These are phyloP conservation scores for Caenorhabditis elegans DNA, from an alignment of 1,140 invertebrate genomes.

Conservation along the genomic window DNA sequence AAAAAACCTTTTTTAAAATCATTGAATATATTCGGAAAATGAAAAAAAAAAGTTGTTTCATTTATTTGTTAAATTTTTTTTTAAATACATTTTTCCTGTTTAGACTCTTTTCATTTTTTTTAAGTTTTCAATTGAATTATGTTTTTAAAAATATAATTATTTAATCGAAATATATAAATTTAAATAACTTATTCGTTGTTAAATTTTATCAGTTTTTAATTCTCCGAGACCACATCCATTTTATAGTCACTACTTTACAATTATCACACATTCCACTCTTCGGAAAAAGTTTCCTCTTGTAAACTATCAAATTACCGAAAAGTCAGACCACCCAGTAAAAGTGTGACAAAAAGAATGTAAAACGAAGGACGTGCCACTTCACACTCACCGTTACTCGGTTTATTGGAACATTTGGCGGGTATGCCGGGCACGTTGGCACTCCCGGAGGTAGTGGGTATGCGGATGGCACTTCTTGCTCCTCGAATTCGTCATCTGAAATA, in stretches of 20 bases:
- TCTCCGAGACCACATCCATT: too few species aligned
- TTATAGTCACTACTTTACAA: neutral
- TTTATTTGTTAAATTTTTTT: too few species aligned
- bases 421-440: slow-evolving; percentile 16
- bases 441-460: slow-evolving; percentile 3
- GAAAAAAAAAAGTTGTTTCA: too few species aligned
- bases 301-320: slow-evolving; percentile 32
- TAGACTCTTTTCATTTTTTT: too few species aligned
- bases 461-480: slow-evolving; percentile 1
- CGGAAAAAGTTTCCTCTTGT: neutral
- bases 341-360: slow-evolving; percentile 5
- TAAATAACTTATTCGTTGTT: too few species aligned
- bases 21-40: too few species aligned
- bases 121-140: too few species aligned
- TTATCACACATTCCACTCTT: neutral
- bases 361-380: neutral
- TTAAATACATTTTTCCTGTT: too few species aligned
- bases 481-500: slow-evolving; percentile 1
- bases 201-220: too few species aligned
- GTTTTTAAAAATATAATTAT: too few species aligned
- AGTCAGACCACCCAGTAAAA: neutral
- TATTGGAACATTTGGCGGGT: slow-evolving; percentile 19
- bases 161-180: too few species aligned
- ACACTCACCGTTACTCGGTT: slow-evolving; percentile 22
- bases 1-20: too few species aligned